phyloP scores from a whole-genome alignment of 2,797 vertebrate species.

The Sebastes trivittatus region DNA sequence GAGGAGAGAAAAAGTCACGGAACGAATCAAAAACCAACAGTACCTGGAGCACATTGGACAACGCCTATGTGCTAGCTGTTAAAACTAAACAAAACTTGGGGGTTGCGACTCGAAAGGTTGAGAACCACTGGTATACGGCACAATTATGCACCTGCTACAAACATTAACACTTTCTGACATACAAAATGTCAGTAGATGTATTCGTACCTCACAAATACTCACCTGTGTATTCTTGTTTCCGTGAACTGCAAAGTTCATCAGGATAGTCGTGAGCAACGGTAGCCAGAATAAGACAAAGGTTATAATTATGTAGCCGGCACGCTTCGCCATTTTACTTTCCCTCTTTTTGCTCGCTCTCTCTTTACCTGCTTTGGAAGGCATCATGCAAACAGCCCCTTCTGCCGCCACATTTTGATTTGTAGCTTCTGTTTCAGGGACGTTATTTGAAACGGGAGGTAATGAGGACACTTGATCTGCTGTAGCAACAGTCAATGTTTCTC shows the following conservation, averaged over 20 bases:
- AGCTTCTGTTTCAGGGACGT: slow-evolving; percentile 14
- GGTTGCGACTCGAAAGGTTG: too few relatives aligned
- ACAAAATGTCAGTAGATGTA: background rate
- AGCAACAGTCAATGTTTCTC: slow-evolving; percentile 1
- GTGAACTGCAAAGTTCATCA: slow-evolving; percentile 63
- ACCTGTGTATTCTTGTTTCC: slow-evolving; percentile 58
- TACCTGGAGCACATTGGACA: too few relatives aligned
- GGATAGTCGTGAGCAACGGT: slow-evolving; percentile 76
- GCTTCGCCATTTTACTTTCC: slow-evolving; percentile 83
- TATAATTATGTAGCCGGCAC: slow-evolving; percentile 82
- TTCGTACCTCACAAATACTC: slow-evolving; percentile 31
- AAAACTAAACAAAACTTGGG: too few relatives aligned
- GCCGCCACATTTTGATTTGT: background rate
- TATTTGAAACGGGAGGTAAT: slow-evolving; percentile 19
- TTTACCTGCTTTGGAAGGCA: slow-evolving; percentile 74
- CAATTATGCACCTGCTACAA: too few relatives aligned
- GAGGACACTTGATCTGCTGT: slow-evolving; percentile 31
- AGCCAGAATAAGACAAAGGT: slow-evolving; percentile 83
- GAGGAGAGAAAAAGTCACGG: too few relatives aligned
- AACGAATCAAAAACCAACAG: too few relatives aligned
- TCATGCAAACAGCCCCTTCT: slow-evolving; percentile 82
- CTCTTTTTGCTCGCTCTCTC: slow-evolving; percentile 77
- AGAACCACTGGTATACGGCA: too few relatives aligned
- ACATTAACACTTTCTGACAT: background rate
- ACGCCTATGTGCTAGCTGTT: too few relatives aligned